Conservation (phyloP, 30 jellyfish, hydroid and myxozoan genomes). For the Cassiopea andromeda region DNA sequence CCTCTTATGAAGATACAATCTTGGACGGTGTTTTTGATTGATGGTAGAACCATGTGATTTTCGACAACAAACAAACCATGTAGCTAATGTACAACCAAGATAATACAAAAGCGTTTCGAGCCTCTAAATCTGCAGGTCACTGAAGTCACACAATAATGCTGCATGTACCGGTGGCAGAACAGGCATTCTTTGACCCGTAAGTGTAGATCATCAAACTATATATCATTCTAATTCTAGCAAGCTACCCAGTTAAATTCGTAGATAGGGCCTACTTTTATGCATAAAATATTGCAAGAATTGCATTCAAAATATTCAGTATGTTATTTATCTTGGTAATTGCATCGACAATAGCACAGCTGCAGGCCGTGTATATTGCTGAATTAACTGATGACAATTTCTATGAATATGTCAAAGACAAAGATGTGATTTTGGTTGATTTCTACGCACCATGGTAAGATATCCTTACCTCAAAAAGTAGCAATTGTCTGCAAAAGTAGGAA, state of each 20-base stretch:
- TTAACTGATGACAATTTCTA: slow-evolving; percentile 83
- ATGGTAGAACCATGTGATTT: no score
- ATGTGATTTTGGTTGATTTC: slow-evolving; percentile 83
- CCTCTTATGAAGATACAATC: no score
- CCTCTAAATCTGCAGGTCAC: background rate
- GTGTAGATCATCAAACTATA: background rate
- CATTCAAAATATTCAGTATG: background rate
- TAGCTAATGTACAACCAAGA: background rate
- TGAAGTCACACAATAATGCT: background rate
- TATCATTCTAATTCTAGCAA: background rate
- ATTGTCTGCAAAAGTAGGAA: background rate
- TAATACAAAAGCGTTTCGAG: background rate
- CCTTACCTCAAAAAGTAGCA: background rate
- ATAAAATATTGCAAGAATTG: background rate
- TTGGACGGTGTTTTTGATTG: no score
- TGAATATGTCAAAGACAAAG: slow-evolving; percentile 88
- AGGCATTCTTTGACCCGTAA: slow-evolving; percentile 21
- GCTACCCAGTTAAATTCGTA: background rate
- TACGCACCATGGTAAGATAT: slow-evolving; percentile 93
- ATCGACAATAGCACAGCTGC: slow-evolving; percentile 1
- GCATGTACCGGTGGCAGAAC: slow-evolving; percentile 27
- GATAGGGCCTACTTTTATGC: background rate
- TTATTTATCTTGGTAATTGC: slow-evolving; percentile 14
- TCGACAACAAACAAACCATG: background rate
- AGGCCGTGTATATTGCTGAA: slow-evolving; percentile 72